Evolutionary conservation across 1,140 invertebrate genomes (phyloP), one percentile per base, ranked within the genome.

Genomic region (Carposina sasakii): DNA sequence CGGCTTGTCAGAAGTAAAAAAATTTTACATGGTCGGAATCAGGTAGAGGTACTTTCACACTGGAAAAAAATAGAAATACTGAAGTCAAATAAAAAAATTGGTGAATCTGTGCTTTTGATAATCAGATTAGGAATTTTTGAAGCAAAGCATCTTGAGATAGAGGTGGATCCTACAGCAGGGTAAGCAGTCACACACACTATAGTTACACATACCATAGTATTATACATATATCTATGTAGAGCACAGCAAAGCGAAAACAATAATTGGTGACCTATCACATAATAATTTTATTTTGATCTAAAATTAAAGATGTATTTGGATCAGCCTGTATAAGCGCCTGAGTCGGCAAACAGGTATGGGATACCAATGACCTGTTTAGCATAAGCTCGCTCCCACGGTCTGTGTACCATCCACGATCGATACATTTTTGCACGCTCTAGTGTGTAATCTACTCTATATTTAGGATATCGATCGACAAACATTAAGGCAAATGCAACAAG

Each of bases 331-430:
- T 48, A 64, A 39, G 50, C 28, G n/a, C n/a, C n/a, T n/a, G n/a
- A n/a, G n/a, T 26, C 54, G 53, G 63, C 62, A 71, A 74, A 81
- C 76, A 76, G 73, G 76, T 76, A 74, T 58, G 43, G 76, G 64
- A 74, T 83, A 83, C 76, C 79, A 83, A 83, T 75, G 79, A 81
- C 79, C 79, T 81, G 73, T 59, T 83, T 83, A 77, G 67, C 79
- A 81, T 83, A 81, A 81, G 62, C 46, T 52, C 61, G 76, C 71
- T 81, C 76, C 74, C 79, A 81, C 76, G 76, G 57, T 75, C 70
- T 61, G 26, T 40, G 12, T 43, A 60, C 64, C 70, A 64, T 72
- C 69, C 67, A 69, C 72, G n/a, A n/a, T n/a, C n/a, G 75, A 78
- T 82, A 82, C 76, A 82, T 82, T 82, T 76, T 78, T 82, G 73